Conservation (phyloP, 2,888 invertebrate genomes). For the Sarcophaga carnaria region DNA sequence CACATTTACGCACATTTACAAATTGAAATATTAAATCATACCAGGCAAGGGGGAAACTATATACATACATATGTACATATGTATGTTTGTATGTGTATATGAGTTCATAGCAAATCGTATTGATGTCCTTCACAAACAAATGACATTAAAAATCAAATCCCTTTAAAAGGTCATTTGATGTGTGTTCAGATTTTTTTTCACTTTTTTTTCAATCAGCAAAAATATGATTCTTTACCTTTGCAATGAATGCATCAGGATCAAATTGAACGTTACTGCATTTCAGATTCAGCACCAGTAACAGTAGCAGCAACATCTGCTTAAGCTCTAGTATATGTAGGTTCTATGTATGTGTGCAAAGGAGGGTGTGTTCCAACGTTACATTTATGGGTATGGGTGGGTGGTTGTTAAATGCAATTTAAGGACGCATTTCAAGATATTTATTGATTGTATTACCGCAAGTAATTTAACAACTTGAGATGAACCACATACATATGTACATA, state of each 20-base stretch:
- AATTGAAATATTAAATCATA: not conserved
- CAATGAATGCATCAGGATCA: not conserved
- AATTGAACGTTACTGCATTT: not conserved
- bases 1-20: not conserved
- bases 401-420: conserved; percentile 2
- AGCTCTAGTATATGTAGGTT: no score
- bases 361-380: no score
- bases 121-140: conserved; percentile 43
- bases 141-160: conserved; percentile 52
- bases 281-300: not conserved
- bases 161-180: conserved; percentile 44
- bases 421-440: not conserved
- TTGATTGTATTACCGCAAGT: conserved; percentile 3
- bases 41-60: not conserved
- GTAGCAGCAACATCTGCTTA: not conserved
- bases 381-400: not conserved
- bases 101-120: not conserved
- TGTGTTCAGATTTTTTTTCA: conserved; percentile 2
- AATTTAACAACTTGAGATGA: conserved; percentile 7
- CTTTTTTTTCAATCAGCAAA: conserved; percentile 7
- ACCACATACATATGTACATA: not conserved
- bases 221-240: not conserved
- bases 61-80: not conserved
- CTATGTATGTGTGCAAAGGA: not conserved
- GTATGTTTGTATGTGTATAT: not conserved